These are phyloP conservation scores for Sylvietta virens DNA, from an alignment of 2,113 vertebrate genomes.

Conservation along the genomic window DNA sequence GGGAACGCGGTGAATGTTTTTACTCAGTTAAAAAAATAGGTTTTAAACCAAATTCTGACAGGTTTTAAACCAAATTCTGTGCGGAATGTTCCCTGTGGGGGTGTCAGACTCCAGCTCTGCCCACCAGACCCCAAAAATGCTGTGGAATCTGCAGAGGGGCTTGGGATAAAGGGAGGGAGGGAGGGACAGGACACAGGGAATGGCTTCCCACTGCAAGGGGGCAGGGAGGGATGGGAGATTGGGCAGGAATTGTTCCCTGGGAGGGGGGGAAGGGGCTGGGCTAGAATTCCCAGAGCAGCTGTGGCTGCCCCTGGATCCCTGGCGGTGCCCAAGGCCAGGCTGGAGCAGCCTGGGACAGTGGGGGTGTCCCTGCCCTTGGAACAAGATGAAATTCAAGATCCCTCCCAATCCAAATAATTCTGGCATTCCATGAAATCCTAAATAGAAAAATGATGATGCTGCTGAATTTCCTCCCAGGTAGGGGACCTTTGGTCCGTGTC, in stretches of 20 bases:
- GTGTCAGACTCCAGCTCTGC: not conserved
- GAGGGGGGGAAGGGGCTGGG: not conserved
- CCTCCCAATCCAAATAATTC: not conserved
- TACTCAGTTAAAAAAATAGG: not conserved
- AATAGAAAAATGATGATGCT: not conserved
- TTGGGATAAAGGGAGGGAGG: not conserved
- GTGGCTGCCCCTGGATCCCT: not conserved
- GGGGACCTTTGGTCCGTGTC: accelerated
- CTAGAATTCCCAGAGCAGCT: not conserved
- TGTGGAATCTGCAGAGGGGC: not conserved
- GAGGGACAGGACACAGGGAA: not conserved
- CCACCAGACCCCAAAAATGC: not conserved
- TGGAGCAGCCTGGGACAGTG: not conserved
- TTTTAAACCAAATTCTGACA: accelerated
- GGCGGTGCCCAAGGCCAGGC: not conserved
- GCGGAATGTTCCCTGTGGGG: accelerated
- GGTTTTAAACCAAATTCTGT: not conserved
- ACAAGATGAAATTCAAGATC: accelerated
- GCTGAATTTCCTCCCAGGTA: not conserved
- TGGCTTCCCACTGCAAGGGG: not conserved
- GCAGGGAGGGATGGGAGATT: accelerated
- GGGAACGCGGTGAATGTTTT: accelerated
- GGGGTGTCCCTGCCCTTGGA: too few relatives aligned
- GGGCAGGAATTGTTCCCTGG: not conserved
- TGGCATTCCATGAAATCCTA: not conserved